Evolutionary conservation across 2,888 invertebrate species (phyloP), one percentile per base, ranked within the genome.

Genomic region (Heliconius hortense): DNA sequence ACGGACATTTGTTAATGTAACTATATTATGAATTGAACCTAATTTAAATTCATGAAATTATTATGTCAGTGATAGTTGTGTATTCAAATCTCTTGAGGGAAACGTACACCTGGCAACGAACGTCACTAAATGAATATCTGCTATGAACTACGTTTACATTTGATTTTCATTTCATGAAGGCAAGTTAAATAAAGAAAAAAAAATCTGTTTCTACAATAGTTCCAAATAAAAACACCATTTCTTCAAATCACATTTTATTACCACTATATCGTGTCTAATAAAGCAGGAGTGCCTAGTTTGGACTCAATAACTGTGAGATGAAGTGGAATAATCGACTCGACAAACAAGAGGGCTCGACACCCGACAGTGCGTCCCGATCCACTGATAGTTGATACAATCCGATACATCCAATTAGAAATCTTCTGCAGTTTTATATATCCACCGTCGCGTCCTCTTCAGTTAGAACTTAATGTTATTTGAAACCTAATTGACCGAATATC

Each of bases 321-420:
- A 90, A 89, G 90, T 87, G 91, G 90, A 92, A 93, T 92, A 92
- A 93, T 93, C 92, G 91, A 89, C 88, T 86, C 87, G 92, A 92
- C 92, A 93, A 92, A 93, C 92, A 92, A 90, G 91, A 90, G 92
- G 90, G 91, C 84, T 82, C 82, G 82, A 48, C 18, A 7, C 48
- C 7, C 48, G 48, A 83, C 84, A 84, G 80, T 80, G 79, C 81
- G 86, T 85, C 84, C 84, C 88, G 89, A 91, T 89, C 86, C 88
- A 81, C 81, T 80, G 80, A 81, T 80, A 82, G 81, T 81, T 80
- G 80, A 82, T 80, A 82, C 82, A 81, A 82, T 79, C 80, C 80
- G 81, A 84, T 81, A 81, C 79, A 75, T 80, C 48, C 74, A 80
- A 82, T 81, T 79, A 78, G 77, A 79, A 81, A 81, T 79, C 79